A percentile compares a stretch with the other conserved stretches of the same genome.
phyloP scores from a whole-genome alignment of 2,113 vertebrate genomes.

The Barbus barbus region DNA sequence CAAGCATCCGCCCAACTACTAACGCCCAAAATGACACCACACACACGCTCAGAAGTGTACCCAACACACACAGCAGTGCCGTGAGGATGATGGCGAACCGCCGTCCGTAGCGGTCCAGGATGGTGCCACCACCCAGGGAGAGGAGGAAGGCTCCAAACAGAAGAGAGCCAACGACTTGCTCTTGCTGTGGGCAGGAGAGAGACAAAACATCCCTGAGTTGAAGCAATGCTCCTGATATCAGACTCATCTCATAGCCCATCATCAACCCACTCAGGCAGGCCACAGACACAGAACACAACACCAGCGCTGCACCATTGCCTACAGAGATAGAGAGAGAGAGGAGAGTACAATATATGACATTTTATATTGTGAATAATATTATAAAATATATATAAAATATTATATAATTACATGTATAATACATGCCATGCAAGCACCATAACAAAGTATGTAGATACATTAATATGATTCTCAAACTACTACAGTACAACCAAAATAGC shows the following conservation, averaged over 20 bases:
- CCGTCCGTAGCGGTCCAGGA: slow-evolving; percentile 89
- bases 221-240: slow-evolving; percentile 92
- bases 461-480: no score
- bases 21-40: slow-evolving; percentile 77
- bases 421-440: no score
- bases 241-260: slow-evolving; percentile 90
- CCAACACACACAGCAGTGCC: slow-evolving; percentile 79
- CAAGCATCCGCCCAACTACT: slow-evolving; percentile 80
- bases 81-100: slow-evolving; percentile 84
- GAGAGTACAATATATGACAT: background rate
- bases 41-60: slow-evolving; percentile 79
- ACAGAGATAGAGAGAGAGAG: slow-evolving; percentile 53
- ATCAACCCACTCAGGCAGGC: slow-evolving; percentile 91
- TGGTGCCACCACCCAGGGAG: slow-evolving; percentile 83
- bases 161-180: slow-evolving; percentile 87
- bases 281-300: slow-evolving; percentile 76
- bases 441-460: no score
- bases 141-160: slow-evolving; percentile 88
- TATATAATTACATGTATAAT: no score
- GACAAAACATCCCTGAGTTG: slow-evolving; percentile 82
- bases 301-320: slow-evolving; percentile 84
- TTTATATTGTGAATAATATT: no score
- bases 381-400: no score
- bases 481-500: no score
- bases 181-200: slow-evolving; percentile 88